These are phyloP conservation scores for Drosophila kuntzei DNA, from an alignment of 2,888 invertebrate species.

Conservation along the genomic window DNA sequence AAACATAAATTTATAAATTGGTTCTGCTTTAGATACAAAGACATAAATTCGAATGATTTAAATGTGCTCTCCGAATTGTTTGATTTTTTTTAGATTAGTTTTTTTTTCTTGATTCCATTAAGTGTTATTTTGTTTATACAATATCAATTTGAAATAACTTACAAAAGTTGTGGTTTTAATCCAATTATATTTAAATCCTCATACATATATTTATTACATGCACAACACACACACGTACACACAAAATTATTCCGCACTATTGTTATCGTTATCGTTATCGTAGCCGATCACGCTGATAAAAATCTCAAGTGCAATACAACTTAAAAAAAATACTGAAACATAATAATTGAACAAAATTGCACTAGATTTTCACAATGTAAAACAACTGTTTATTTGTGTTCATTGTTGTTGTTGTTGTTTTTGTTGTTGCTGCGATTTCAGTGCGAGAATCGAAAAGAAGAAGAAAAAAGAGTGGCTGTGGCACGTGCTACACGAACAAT, in stretches of 20 bases:
- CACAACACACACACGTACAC: slow-evolving; percentile 5
- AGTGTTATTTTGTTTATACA: neutral
- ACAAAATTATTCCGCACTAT: neutral
- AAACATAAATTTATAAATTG: neutral
- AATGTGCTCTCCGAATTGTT: neutral
- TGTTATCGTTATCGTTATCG: slow-evolving; percentile 14
- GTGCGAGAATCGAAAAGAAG: slow-evolving; percentile 23
- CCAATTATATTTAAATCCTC: neutral
- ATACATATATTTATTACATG: too few relatives aligned
- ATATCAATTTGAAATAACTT: neutral
- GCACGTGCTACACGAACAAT: slow-evolving; percentile 85
- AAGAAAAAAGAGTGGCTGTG: slow-evolving; percentile 46
- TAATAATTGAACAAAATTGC: slow-evolving; percentile 8
- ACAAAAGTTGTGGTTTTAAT: neutral
- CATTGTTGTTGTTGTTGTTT: slow-evolving; percentile 23
- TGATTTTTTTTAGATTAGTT: too few relatives aligned
- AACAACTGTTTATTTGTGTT: slow-evolving; percentile 31
- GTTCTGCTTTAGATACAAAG: neutral
- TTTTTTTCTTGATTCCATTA: neutral
- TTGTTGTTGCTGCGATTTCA: slow-evolving; percentile 1
- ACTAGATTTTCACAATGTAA: slow-evolving; percentile 36
- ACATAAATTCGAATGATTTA: neutral
- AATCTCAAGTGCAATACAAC: slow-evolving; percentile 2
- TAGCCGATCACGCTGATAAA: slow-evolving; percentile 8
- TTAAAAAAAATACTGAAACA: slow-evolving; percentile 13